Percentiles rank a stretch among this genome's conserved stretches.
phyloP scores from a whole-genome alignment of 1,140 invertebrate species.

The Drosophila sp. region DNA sequence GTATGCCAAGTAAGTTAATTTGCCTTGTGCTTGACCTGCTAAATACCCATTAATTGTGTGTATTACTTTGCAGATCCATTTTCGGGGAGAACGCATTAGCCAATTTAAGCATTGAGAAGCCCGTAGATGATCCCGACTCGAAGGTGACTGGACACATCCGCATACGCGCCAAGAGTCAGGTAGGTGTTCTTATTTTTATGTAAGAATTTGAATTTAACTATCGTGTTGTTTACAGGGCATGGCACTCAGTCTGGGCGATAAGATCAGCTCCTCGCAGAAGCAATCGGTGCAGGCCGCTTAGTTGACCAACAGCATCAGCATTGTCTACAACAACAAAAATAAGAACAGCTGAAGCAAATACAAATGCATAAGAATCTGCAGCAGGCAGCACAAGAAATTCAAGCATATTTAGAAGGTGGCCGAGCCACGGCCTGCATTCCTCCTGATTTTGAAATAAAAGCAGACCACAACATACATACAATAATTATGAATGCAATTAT shows the following conservation, averaged over 20 bases:
- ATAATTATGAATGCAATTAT: constrained; percentile 36
- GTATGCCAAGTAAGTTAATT: constrained; percentile 90
- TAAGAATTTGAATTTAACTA: neutral
- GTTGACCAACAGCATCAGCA: constrained; percentile 31
- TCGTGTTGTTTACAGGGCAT: constrained; percentile 91
- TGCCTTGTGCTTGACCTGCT: neutral
- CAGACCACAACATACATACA: constrained; percentile 44
- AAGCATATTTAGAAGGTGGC: constrained; percentile 32
- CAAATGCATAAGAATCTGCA: neutral
- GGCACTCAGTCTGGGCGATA: constrained; percentile 98
- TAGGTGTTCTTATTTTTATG: constrained; percentile 72
- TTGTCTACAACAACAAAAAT: neutral
- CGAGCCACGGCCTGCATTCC: constrained; percentile 45
- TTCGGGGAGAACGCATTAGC: constrained; percentile 99
- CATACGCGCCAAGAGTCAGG: constrained; percentile 99
- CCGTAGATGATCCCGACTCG: constrained; percentile 93
- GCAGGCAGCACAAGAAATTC: constrained; percentile 27
- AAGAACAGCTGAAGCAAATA: neutral
- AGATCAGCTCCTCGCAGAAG: constrained; percentile 97
- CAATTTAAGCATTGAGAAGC: constrained; percentile 99
- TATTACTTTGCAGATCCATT: constrained; percentile 90
- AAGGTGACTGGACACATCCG: constrained; percentile 98
- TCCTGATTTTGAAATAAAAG: constrained; percentile 41
- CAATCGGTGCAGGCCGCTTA: constrained; percentile 87
- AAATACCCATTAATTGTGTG: neutral